Evolutionary conservation across 2,113 vertebrate species (phyloP).

Genomic region (Tachycineta bicolor): DNA sequence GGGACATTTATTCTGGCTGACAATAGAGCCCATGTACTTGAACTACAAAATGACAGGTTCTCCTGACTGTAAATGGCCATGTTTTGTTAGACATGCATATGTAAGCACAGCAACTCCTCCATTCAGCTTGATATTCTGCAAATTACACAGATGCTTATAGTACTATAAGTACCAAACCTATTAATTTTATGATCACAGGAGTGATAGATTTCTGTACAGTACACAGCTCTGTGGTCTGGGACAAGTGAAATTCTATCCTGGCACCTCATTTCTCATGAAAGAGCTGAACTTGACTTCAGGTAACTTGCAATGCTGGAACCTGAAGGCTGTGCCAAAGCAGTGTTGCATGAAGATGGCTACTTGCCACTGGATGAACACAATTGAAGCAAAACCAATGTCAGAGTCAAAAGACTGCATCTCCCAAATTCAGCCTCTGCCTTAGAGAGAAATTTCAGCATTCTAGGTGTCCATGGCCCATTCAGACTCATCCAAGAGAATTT

Average conservation of each 20-base stretch:
- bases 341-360: neutral
- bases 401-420: neutral
- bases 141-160: neutral
- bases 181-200: neutral
- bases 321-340: neutral
- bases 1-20: neutral
- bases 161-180: neutral
- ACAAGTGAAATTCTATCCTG: fast-evolving
- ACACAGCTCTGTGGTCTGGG: neutral
- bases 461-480: neutral
- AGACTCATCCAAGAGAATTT: neutral
- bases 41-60: neutral
- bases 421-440: neutral
- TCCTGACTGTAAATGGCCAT: neutral
- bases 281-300: neutral
- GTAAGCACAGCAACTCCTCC: fast-evolving
- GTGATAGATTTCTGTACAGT: neutral
- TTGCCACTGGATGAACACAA: neutral
- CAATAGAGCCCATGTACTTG: neutral
- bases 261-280: neutral
- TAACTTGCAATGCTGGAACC: neutral
- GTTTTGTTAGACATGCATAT: neutral
- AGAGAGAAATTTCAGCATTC: neutral
- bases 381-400: neutral
- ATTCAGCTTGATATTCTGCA: neutral